Evolutionary conservation across 2,113 vertebrate genomes (phyloP).

Genomic region (Channa maculata): DNA sequence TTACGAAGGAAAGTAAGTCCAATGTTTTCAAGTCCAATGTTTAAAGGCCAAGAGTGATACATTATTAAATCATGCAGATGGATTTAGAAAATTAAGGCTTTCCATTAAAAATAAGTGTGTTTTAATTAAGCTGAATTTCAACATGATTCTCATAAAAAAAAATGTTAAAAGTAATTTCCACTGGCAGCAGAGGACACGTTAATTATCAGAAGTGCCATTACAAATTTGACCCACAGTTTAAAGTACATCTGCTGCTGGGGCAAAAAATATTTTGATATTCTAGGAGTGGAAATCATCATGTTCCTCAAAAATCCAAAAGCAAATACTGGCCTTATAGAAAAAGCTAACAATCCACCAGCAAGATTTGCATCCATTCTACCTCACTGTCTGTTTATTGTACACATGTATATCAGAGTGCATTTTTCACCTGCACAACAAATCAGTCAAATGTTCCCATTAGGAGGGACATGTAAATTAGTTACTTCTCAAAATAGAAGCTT

Average conservation of each 20-base stretch:
- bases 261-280: too few species aligned
- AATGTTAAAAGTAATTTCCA: neutral
- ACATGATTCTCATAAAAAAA: neutral
- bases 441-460: neutral
- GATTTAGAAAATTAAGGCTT: neutral
- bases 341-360: neutral
- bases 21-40: too few species aligned
- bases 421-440: neutral
- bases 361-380: neutral
- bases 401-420: neutral
- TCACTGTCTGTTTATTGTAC: neutral
- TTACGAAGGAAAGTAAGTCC: too few species aligned
- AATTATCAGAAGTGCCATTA: neutral
- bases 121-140: neutral
- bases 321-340: neutral
- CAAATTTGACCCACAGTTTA: too few species aligned
- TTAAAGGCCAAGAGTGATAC: too few species aligned
- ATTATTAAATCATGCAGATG: neutral
- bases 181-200: neutral
- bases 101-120: neutral
- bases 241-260: too few species aligned
- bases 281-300: too few species aligned
- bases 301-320: too few species aligned
- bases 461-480: neutral
- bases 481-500: neutral